A percentile compares a stretch with the other conserved stretches of the same genome.
Conservation (phyloP, 2,888 invertebrate species). For the Cenopis cana region DNA sequence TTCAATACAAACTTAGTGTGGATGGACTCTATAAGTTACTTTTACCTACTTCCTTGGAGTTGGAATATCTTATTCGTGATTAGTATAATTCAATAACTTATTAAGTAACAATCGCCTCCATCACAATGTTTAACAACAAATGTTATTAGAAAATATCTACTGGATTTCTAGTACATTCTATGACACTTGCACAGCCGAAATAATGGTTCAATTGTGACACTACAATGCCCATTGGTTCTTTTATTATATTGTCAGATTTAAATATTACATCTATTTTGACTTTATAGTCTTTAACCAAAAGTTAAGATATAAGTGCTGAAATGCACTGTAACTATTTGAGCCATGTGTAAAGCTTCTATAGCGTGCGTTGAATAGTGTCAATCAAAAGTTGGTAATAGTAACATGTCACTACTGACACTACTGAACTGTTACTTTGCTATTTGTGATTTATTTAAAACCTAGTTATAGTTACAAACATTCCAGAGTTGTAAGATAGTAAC, state of each 20-base stretch:
- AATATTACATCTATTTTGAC: conserved; percentile 32
- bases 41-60: background rate
- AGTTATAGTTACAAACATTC: too few species aligned
- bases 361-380: background rate
- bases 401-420: background rate
- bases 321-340: background rate
- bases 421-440: background rate
- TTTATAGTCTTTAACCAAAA: background rate
- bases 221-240: conserved; percentile 43
- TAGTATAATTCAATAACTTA: conserved; percentile 43
- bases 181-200: conserved; percentile 62
- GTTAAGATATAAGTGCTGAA: background rate
- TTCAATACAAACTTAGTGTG: background rate
- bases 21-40: background rate
- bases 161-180: conserved; percentile 51
- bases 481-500: too few species aligned
- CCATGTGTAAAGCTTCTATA: background rate
- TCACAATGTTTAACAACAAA: conserved; percentile 36
- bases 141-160: conserved; percentile 45
- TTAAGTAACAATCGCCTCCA: conserved; percentile 48
- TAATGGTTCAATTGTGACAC: conserved; percentile 43
- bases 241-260: conserved; percentile 38
- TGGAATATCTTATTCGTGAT: conserved; percentile 3
- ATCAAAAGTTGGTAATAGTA: background rate
- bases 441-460: background rate